These are phyloP conservation scores for Monodelphis domestica DNA, from an alignment of 2,797 vertebrate species.

Conservation along the genomic window DNA sequence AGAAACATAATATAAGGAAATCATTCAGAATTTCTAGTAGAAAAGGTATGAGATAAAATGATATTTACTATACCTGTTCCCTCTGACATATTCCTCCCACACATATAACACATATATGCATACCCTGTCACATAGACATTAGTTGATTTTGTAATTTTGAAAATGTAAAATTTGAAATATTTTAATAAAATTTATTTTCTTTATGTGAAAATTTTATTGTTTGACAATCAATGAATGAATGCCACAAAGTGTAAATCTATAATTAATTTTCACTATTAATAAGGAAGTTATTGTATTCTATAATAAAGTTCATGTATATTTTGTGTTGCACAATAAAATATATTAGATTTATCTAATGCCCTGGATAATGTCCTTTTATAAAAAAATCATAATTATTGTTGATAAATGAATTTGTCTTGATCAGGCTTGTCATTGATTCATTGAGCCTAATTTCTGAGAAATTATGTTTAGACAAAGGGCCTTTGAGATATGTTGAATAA, in stretches of 20 bases:
- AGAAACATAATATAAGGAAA: conserved; percentile 24
- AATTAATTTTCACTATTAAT: neutral
- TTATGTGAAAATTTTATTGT: neutral
- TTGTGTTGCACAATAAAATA: conserved; percentile 66
- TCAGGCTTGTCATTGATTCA: conserved; percentile 27
- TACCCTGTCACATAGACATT: neutral
- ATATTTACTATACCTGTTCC: neutral
- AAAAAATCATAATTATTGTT: conserved; percentile 60
- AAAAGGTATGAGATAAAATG: neutral
- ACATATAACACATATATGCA: neutral
- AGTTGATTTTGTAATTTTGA: conserved; percentile 19
- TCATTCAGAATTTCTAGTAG: neutral
- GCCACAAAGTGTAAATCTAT: neutral
- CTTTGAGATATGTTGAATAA: neutral
- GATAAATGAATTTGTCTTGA: conserved; percentile 20
- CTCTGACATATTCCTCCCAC: neutral
- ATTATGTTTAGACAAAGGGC: conserved; percentile 25
- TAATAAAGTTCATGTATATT: conserved; percentile 62
- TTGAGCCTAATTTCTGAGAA: conserved; percentile 42
- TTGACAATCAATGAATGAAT: neutral
- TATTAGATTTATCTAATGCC: conserved; percentile 35
- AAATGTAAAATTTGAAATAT: neutral
- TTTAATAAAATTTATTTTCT: conserved; percentile 8
- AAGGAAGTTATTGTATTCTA: conserved; percentile 12
- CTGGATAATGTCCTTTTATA: conserved; percentile 50